Conservation (phyloP, 2,797 vertebrate genomes). For the Paramormyrops hopkinsi region DNA sequence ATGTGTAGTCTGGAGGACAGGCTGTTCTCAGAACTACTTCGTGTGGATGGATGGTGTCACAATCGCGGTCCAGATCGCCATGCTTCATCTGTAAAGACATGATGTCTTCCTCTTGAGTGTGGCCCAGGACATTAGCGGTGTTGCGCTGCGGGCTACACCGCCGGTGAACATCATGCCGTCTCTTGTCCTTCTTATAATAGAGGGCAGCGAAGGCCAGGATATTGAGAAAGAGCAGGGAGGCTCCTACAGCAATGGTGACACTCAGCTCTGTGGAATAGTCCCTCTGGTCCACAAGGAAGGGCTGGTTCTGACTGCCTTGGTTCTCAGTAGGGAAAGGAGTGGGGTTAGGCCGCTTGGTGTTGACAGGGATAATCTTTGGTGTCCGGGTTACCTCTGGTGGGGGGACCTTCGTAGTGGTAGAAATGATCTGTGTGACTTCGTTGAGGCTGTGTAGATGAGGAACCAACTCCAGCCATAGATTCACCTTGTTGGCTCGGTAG, state of each 20-base stretch:
- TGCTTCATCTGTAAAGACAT: slow-evolving; percentile 99
- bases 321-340: slow-evolving; percentile 90
- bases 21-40: slow-evolving; percentile 96
- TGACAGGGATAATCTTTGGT: slow-evolving; percentile 81
- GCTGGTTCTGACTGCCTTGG: slow-evolving; percentile 87
- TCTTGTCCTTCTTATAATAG: slow-evolving; percentile 98
- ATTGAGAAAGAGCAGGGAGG: slow-evolving; percentile 94
- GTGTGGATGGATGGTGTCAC: slow-evolving; percentile 89
- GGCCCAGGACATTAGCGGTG: slow-evolving; percentile 85
- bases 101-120: slow-evolving; percentile 97
- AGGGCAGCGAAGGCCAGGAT: slow-evolving; percentile 94
- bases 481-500: slow-evolving; percentile 97
- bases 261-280: slow-evolving; percentile 98
- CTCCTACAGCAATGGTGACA: slow-evolving; percentile 94
- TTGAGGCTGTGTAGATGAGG: slow-evolving; percentile 98
- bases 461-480: slow-evolving; percentile 95
- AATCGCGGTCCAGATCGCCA: slow-evolving; percentile 94
- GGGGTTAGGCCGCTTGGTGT: slow-evolving; percentile 73
- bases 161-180: slow-evolving; percentile 88
- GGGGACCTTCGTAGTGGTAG: slow-evolving; percentile 96
- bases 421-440: slow-evolving; percentile 93
- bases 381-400: slow-evolving; percentile 86
- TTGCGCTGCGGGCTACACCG: slow-evolving; percentile 92
- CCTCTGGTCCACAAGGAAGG: slow-evolving; percentile 91
- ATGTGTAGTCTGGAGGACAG: slow-evolving; percentile 96